These are phyloP conservation scores for Chelidonichthys spinosus DNA, from an alignment of 2,797 vertebrate genomes.

Conservation along the genomic window DNA sequence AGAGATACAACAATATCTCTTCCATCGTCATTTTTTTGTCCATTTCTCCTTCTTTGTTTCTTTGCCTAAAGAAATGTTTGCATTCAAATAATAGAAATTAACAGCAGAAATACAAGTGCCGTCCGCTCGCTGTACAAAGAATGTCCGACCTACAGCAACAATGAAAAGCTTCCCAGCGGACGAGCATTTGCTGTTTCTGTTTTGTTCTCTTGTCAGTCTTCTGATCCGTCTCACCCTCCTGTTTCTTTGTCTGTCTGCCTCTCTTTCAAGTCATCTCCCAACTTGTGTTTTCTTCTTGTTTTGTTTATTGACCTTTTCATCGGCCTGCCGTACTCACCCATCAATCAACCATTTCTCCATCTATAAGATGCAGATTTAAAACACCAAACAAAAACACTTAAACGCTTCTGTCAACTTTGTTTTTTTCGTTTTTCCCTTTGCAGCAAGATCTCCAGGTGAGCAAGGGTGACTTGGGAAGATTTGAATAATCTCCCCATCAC, in stretches of 20 bases:
- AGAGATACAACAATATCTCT: constrained; percentile 59
- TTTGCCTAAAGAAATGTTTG: constrained; percentile 9
- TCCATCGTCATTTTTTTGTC: constrained; percentile 23
- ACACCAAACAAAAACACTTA: not conserved
- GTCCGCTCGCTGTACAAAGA: constrained; percentile 44
- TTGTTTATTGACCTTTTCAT: constrained; percentile 38
- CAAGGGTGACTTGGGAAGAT: constrained; percentile 63
- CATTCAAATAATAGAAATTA: constrained; percentile 27
- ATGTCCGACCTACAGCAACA: constrained; percentile 10
- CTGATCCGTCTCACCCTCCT: constrained; percentile 29
- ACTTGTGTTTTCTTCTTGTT: constrained; percentile 34
- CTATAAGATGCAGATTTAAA: not conserved
- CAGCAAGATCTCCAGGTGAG: constrained; percentile 86
- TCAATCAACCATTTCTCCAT: constrained; percentile 33
- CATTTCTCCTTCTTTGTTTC: constrained; percentile 11
- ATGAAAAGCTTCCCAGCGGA: constrained; percentile 23
- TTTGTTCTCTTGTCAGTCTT: constrained; percentile 35
- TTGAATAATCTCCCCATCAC: constrained; percentile 55
- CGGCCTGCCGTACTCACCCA: constrained; percentile 19
- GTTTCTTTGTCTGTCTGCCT: constrained; percentile 34
- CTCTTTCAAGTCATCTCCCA: constrained; percentile 8
- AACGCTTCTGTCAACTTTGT: constrained; percentile 32
- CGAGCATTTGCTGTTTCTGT: constrained; percentile 68
- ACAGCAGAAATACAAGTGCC: constrained; percentile 66
- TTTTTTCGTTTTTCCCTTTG: constrained; percentile 64